Base-by-base conservation (phyloP, 2,113 vertebrate genomes). In the Pseudorasbora parva region DNA sequence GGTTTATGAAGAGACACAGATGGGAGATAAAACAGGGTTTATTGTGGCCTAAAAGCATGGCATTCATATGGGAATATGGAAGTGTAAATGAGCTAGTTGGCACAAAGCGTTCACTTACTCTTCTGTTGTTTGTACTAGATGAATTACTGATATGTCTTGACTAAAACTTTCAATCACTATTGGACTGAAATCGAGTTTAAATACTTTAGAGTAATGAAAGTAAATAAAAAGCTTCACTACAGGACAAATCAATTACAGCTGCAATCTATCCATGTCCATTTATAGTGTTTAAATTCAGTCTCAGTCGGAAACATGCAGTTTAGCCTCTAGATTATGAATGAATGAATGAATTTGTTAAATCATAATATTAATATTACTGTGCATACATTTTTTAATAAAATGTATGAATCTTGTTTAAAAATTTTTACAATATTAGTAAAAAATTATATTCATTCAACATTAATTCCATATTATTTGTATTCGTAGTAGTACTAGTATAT, bases 61-160 rank as follows among this genome's bases (percentile, higher is more conserved):
- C 80, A 81, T 84, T 89, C 90, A 86, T 88, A 76, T 80, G 91
- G 91, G 91, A 90, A 90, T 92, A 76, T 62, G 87, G 85, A 90
- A 82, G 88, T 90, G 91, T 90, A 93, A 93, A 93, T 92, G 90
- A 93, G 85, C 60, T 41, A 89, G 82, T 89, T 83, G 79, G 82
- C 87, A 86, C 88, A 76, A 78, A 86, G 66, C 43, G 82, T 78
- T 83, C 82, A 88, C 88, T 82, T 88, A 89, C 75, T 91, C 89
- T 88, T 87, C 82, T 89, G 90, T 92, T 93, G 91, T 92, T 92
- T 92, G 89, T 90, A 89, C 91, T 90, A 86, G 92, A 91, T 93
- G 86, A 93, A 94, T 93, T 92, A 93, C 91, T 93, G 91, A 94
- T 92, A 92, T 83, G 81, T 83, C 90, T 90, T 84, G 85, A 74